Evolutionary conservation across 2,888 invertebrate species (phyloP).

Genomic region (Creontiades dilutus): DNA sequence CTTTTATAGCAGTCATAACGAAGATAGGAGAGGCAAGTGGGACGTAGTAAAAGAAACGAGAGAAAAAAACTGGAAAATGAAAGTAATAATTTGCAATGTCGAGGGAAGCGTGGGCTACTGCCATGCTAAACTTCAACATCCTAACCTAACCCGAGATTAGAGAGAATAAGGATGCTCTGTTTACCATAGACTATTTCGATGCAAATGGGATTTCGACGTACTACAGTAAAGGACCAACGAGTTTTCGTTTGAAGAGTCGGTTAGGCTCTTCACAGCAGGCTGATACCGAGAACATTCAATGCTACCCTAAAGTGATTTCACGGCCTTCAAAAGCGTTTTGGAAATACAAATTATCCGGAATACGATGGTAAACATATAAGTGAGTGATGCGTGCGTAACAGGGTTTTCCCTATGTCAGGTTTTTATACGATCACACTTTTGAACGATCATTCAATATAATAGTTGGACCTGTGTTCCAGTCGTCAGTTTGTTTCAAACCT

Average conservation of each 20-base stretch:
- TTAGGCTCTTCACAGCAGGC: not conserved
- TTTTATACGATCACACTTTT: too few species aligned
- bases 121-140: conserved; percentile 22
- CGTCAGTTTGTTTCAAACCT: too few species aligned
- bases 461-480: too few species aligned
- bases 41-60: not conserved
- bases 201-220: conserved; percentile 28
- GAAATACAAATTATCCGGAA: too few species aligned
- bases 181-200: conserved; percentile 54
- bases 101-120: not conserved
- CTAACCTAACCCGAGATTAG: not conserved
- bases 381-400: too few species aligned
- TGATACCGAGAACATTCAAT: too few species aligned
- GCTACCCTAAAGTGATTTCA: too few species aligned
- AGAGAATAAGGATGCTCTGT: conserved; percentile 39
- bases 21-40: not conserved
- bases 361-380: too few species aligned
- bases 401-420: too few species aligned
- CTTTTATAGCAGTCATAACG: not conserved
- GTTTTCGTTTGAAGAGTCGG: not conserved
- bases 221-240: not conserved
- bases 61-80: not conserved
- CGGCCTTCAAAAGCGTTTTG: too few species aligned
- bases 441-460: too few species aligned
- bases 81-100: not conserved